Percentiles rank a stretch among this genome's conserved stretches.
These are phyloP conservation scores for Eucidaris tribuloides DNA, from an alignment of 35 echinoderm and acorn worm species.

Conservation along the genomic window DNA sequence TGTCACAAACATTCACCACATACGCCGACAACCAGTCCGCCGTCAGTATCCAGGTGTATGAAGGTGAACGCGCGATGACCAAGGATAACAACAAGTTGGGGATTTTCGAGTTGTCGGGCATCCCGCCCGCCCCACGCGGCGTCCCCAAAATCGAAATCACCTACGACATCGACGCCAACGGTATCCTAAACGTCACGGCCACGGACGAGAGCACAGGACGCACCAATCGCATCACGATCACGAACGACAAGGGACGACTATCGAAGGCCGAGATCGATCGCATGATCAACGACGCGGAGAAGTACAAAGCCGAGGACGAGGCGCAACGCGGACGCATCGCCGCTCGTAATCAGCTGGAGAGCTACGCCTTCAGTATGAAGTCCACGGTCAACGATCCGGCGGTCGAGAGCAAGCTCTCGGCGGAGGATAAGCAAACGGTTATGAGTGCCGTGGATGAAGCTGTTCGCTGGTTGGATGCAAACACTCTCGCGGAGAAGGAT, in stretches of 20 bases:
- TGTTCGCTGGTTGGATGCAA: constrained; percentile 78
- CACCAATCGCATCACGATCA: constrained; percentile 85
- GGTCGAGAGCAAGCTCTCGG: constrained; percentile 47
- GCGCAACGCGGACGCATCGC: constrained; percentile 54
- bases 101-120: constrained; percentile 79
- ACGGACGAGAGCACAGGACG: constrained; percentile 88
- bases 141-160: constrained; percentile 95
- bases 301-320: constrained; percentile 89
- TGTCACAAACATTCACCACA: constrained; percentile 67
- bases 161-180: constrained; percentile 96
- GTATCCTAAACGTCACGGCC: constrained; percentile 91
- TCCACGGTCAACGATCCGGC: constrained; percentile 63
- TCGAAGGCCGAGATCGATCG: constrained; percentile 79
- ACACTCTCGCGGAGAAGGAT: constrained; percentile 80
- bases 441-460: constrained; percentile 66
- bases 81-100: constrained; percentile 91
- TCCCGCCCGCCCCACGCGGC: constrained; percentile 94
- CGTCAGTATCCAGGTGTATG: constrained; percentile 87
- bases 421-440: constrained; percentile 67
- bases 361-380: constrained; percentile 83
- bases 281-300: constrained; percentile 81
- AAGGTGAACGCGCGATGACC: constrained; percentile 87
- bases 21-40: constrained; percentile 89
- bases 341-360: constrained; percentile 79
- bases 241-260: constrained; percentile 92